Percentiles rank a stretch among this genome's conserved stretches.
phyloP scores from a whole-genome alignment of 2,797 vertebrate genomes.

The Melanotaenia parkinsoni region DNA sequence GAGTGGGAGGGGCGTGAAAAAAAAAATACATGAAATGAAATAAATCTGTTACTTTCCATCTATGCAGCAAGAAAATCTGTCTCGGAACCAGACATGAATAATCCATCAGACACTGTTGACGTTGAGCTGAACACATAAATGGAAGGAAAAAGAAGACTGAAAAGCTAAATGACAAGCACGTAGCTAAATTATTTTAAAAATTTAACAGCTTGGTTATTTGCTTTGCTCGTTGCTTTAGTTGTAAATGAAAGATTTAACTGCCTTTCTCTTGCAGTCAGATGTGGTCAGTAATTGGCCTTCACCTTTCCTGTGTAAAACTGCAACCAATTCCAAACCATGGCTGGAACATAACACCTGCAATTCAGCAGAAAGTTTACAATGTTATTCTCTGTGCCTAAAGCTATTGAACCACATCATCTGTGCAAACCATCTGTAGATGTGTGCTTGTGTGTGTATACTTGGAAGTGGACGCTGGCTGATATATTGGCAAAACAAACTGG shows the following conservation, averaged over 20 bases:
- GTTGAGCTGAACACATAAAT: background rate
- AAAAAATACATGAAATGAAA: slow-evolving; percentile 39
- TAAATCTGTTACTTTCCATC: slow-evolving; percentile 46
- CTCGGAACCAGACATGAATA: slow-evolving; percentile 37
- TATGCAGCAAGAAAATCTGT: slow-evolving; percentile 31
- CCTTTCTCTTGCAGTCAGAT: slow-evolving; percentile 21
- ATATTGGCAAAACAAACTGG: slow-evolving; percentile 49
- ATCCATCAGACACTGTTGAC: slow-evolving; percentile 18
- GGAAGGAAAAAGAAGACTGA: slow-evolving; percentile 1
- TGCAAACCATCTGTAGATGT: slow-evolving; percentile 39
- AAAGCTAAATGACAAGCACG: background rate
- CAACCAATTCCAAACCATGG: slow-evolving; percentile 31
- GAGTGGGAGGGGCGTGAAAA: slow-evolving; percentile 32
- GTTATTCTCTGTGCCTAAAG: slow-evolving; percentile 50
- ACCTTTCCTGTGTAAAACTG: slow-evolving; percentile 22
- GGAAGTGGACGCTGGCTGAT: slow-evolving; percentile 18
- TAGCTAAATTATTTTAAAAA: background rate
- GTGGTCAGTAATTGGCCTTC: slow-evolving; percentile 26
- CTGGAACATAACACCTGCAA: slow-evolving; percentile 46
- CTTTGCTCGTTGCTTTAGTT: slow-evolving; percentile 1
- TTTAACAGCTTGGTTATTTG: background rate
- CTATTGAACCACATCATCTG: slow-evolving; percentile 48
- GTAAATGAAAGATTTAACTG: background rate
- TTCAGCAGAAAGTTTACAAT: slow-evolving; percentile 62
- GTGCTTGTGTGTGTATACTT: slow-evolving; percentile 23